A percentile compares a stretch with the other conserved stretches of the same genome.
Evolutionary conservation across 2,888 invertebrate species (phyloP).

Genomic region (Eledone cirrhosa): DNA sequence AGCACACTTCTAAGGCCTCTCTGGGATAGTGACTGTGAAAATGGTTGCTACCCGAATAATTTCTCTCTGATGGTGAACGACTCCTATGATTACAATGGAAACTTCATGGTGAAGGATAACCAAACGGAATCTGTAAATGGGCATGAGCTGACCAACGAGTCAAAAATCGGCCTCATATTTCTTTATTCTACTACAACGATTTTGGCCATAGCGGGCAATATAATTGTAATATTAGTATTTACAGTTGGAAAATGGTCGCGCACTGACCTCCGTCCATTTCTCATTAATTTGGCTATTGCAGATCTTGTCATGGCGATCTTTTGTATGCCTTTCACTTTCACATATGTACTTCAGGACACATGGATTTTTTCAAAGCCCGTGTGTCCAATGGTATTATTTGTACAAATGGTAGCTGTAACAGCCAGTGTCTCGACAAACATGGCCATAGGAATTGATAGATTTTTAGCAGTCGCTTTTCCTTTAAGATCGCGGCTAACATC

Average conservation of each 20-base stretch:
- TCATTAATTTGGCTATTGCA: conserved; percentile 84
- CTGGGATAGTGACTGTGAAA: not conserved
- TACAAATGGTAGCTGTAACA: conserved; percentile 68
- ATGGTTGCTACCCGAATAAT: conserved; percentile 7
- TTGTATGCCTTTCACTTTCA: conserved; percentile 87
- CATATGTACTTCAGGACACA: conserved; percentile 65
- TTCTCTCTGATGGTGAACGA: not conserved
- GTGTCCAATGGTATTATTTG: conserved; percentile 69
- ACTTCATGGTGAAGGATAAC: not conserved
- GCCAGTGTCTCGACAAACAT: conserved; percentile 69
- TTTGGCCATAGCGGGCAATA: conserved; percentile 68
- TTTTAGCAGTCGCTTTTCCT: conserved; percentile 61
- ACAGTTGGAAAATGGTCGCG: conserved; percentile 63
- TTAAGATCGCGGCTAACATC: conserved; percentile 66
- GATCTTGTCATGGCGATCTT: conserved; percentile 90
- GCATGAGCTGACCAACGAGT: conserved; percentile 37
- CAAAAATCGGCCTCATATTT: conserved; percentile 53
- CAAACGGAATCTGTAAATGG: not conserved
- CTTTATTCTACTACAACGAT: conserved; percentile 68
- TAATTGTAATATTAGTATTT: conserved; percentile 68
- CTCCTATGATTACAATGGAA: not conserved
- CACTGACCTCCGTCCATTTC: conserved; percentile 72
- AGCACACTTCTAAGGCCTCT: too few relatives aligned
- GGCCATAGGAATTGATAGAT: conserved; percentile 69
- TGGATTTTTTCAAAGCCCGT: conserved; percentile 70